phyloP scores from a whole-genome alignment of 2,797 vertebrate species.

The Acestrorhynchus altus region DNA sequence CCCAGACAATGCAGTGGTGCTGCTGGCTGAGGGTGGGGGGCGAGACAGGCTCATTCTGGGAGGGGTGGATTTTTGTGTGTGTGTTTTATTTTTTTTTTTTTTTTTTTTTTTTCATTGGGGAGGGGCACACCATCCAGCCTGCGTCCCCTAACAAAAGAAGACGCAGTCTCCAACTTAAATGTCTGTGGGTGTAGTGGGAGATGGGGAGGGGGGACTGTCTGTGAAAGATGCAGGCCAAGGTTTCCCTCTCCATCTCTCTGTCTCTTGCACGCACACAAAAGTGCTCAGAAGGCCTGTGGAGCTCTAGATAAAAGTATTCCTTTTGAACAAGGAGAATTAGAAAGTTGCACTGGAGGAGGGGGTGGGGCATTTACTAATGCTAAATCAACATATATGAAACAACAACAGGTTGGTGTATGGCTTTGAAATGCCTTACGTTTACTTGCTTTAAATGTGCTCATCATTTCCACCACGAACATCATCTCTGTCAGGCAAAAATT shows the following conservation, averaged over 20 bases:
- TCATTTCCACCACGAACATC: too few species aligned
- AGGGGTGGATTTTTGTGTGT: constrained; percentile 38
- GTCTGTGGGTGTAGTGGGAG: constrained; percentile 26
- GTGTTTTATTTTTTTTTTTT: too few species aligned
- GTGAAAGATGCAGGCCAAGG: constrained; percentile 33
- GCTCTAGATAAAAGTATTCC: constrained; percentile 71
- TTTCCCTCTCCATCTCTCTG: constrained; percentile 17
- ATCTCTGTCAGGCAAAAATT: too few species aligned
- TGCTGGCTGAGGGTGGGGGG: constrained; percentile 61
- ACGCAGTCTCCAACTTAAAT: constrained; percentile 79
- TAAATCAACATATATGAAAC: neutral
- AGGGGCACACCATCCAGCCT: constrained; percentile 69
- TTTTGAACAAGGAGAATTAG: constrained; percentile 60
- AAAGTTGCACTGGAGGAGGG: constrained; percentile 40
- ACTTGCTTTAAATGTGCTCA: too few species aligned
- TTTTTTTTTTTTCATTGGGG: constrained; percentile 11
- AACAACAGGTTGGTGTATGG: neutral
- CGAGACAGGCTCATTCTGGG: constrained; percentile 43
- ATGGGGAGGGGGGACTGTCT: neutral
- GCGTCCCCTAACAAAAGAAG: constrained; percentile 75
- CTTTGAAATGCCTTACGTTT: too few species aligned
- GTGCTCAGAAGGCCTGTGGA: constrained; percentile 69
- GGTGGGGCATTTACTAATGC: neutral
- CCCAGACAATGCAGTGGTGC: constrained; percentile 82
- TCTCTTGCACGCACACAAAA: constrained; percentile 61